These are phyloP conservation scores for Microctonus brassicae DNA, from an alignment of 2,888 invertebrate genomes.

Conservation along the genomic window DNA sequence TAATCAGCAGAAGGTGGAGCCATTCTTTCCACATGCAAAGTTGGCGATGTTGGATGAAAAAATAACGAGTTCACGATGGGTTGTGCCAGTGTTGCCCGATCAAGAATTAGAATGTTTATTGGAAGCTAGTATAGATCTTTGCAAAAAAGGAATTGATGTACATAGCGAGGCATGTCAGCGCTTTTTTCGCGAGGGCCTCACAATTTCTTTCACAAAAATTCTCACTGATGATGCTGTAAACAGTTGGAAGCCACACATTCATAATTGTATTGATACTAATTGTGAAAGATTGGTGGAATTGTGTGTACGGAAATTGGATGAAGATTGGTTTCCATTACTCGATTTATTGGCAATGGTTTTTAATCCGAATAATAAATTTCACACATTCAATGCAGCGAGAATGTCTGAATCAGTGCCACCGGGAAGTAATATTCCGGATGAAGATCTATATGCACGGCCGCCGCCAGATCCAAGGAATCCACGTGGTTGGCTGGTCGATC, in stretches of 20 bases:
- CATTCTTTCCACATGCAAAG: slow-evolving; percentile 88
- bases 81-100: slow-evolving; percentile 96
- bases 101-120: slow-evolving; percentile 94
- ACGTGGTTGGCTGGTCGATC: slow-evolving; percentile 95
- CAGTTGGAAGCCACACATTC: slow-evolving; percentile 98
- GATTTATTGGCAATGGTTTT: slow-evolving; percentile 94
- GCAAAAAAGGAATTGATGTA: slow-evolving; percentile 87
- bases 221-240: slow-evolving; percentile 97
- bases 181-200: slow-evolving; percentile 94
- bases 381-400: slow-evolving; percentile 85
- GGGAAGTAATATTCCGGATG: slow-evolving; percentile 76
- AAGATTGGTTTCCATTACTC: slow-evolving; percentile 92
- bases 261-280: slow-evolving; percentile 93
- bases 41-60: slow-evolving; percentile 93
- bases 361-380: slow-evolving; percentile 96
- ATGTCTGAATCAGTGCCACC: slow-evolving; percentile 80
- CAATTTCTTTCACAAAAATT: slow-evolving; percentile 95
- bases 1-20: slow-evolving; percentile 71
- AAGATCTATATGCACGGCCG: slow-evolving; percentile 81
- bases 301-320: slow-evolving; percentile 89
- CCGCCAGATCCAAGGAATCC: slow-evolving; percentile 86
- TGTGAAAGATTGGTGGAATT: slow-evolving; percentile 93
- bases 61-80: slow-evolving; percentile 96
- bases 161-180: slow-evolving; percentile 92
- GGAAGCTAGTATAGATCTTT: slow-evolving; percentile 89